Evolutionary conservation across 2,888 invertebrate genomes (phyloP), one percentile per base, ranked within the genome.

Genomic region (Ferrisia virgata): DNA sequence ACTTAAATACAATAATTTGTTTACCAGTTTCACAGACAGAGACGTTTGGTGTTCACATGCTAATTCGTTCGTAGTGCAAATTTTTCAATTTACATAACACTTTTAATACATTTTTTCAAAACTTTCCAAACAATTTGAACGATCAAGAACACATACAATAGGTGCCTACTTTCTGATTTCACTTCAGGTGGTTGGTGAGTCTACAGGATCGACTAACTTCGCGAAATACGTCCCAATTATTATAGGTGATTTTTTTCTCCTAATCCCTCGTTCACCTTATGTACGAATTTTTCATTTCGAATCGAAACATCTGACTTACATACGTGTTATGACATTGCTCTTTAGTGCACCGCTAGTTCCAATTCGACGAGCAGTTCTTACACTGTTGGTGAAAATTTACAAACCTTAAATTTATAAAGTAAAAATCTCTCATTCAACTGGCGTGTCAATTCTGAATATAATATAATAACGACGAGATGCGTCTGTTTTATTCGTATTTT

Each of bases 81-180:
- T 8, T 72, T 3, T 31, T 72, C 11, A 18, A 36, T 36, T 76
- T 76, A 36, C 72, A 36, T 76, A 76, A 6, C 9, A 25, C 18
- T 4, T 53, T 15, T 58, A 25, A 8, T 11, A 9, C 4, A 25
- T 58, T 58, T 58, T 58, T 58, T 58, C n/a, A 11, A 76, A 33
- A 76, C 72, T 76, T 76, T 76, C 72, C 36, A 36, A 18, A 36
- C 18, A 76, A 18, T 18, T 76, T 76, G 33, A 18, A 28, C 31
- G 72, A 33, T 36, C 36, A n/a, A 33, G 69, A 33, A 33, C 8
- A n/a, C n/a, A n/a, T 22, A 53, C 53, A 40, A 36, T 22, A n/a
- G n/a, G n/a, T n/a, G n/a, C n/a, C n/a, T 58, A 58, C 58, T 76
- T 36, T 76, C 72, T 76, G 28, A 76, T 76, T 76, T 76, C 72